Base-by-base conservation (phyloP, 2,888 invertebrate genomes). In the Gnatocerus cornutus region DNA sequence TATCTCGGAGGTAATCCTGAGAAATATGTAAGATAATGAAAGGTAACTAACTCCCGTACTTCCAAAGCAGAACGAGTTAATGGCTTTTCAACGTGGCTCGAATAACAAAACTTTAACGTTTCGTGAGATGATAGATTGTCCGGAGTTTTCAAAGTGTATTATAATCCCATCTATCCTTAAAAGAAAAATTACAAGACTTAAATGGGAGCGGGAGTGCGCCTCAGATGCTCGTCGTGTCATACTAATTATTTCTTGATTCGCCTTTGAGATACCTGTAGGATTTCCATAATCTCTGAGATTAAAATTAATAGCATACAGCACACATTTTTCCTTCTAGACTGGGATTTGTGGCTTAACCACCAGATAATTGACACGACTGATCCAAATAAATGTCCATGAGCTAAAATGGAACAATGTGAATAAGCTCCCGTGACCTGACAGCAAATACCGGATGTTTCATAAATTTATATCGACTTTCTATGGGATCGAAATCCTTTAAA, bases 131-230 rank as follows among this genome's bases (percentile, higher is more conserved):
- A 79, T 77, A 77, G 75, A 79, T 79, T 76, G 78, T 75, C 73
- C 72, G 39, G 72, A 77, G 77, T 78, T 78, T 78, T 75, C 73
- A 75, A 77, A 77, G 75, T 75, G 76, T 76, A 77, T 78, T 78
- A 78, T 77, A 75, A 76, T 77, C 77, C 74, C 77, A 76, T 77
- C 74, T 74, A 74, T 76, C 75, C 73, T 69, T 71, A 73, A 74
- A 76, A 72, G 74, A 74, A 74, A 75, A 75, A 73, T 70, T 65
- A 43, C 46, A 41, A 27, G 65, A 45, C 56, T 64, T 50, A 16
- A 48, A 46, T 29, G 50, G 61, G 9, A 16, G 10, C 56, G 67
- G 64, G 62, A 45, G 65, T 65, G 69, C 59, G 68, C 64, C 71
- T 69, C 69, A 72, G 72, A 74, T 71, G 72, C 69, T 48, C 63